These are phyloP conservation scores for Cetonia aurata DNA, from an alignment of 2,888 invertebrate species.

Conservation along the genomic window DNA sequence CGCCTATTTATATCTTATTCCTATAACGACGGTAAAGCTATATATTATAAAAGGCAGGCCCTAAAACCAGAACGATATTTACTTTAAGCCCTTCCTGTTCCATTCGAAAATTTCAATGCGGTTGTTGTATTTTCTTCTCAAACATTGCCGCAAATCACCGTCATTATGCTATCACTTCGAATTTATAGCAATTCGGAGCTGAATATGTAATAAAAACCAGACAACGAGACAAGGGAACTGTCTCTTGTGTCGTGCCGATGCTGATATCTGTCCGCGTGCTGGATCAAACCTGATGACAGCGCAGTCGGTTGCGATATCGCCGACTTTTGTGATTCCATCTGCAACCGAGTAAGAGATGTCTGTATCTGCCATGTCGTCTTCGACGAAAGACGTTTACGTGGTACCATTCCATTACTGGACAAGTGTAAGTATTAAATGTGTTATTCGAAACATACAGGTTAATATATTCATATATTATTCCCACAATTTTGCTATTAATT, in stretches of 20 bases:
- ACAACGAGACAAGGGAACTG: neutral
- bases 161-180: constrained; percentile 19
- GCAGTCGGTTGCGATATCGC: constrained; percentile 47
- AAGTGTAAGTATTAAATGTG: too few species aligned
- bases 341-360: constrained; percentile 48
- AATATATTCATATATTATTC: too few species aligned
- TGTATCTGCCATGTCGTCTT: constrained; percentile 42
- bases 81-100: too few species aligned
- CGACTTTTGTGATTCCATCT: constrained; percentile 50
- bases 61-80: too few species aligned
- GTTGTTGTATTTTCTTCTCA: constrained; percentile 3
- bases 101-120: too few species aligned
- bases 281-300: constrained; percentile 49
- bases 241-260: constrained; percentile 5
- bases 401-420: too few species aligned
- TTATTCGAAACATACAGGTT: too few species aligned
- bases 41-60: too few species aligned
- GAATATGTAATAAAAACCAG: constrained; percentile 16
- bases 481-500: too few species aligned
- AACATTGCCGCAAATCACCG: neutral
- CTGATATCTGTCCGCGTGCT: constrained; percentile 49
- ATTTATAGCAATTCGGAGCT: constrained; percentile 4
- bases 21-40: too few species aligned
- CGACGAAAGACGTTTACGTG: too few species aligned
- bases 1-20: too few species aligned